Conservation (phyloP, 92 coral and sea anemone genomes). For the Galaxea fascicularis region DNA sequence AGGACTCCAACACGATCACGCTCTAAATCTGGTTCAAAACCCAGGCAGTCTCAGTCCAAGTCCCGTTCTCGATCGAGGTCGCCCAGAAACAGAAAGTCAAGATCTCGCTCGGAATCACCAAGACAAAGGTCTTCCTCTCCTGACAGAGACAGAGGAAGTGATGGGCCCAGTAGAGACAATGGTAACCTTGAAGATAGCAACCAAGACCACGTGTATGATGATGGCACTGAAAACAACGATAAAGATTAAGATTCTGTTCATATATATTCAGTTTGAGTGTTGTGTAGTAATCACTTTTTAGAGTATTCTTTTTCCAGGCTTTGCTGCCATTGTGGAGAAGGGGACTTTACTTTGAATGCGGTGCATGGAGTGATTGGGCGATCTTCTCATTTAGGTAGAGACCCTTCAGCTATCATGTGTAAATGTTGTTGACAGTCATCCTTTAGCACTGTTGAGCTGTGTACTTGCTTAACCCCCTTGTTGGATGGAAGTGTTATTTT, state of each 20-base stretch:
- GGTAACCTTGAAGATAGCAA: conserved; percentile 3
- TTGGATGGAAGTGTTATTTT: neutral
- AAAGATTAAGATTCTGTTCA: conserved; percentile 34
- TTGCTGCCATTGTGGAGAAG: conserved; percentile 54
- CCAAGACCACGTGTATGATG: conserved; percentile 24
- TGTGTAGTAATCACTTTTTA: conserved; percentile 51
- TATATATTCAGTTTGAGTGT: conserved; percentile 38
- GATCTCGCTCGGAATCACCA: conserved; percentile 80
- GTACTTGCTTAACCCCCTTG: neutral
- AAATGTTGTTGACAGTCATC: neutral
- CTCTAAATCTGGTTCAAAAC: conserved; percentile 70
- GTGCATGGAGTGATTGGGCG: conserved; percentile 46
- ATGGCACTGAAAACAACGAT: conserved; percentile 15
- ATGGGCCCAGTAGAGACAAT: conserved; percentile 14
- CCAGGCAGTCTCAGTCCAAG: conserved; percentile 73
- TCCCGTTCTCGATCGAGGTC: conserved; percentile 74
- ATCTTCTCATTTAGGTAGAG: conserved; percentile 54
- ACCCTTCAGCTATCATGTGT: conserved; percentile 6
- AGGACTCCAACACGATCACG: conserved; percentile 76
- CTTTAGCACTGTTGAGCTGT: neutral
- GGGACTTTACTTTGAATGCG: conserved; percentile 26
- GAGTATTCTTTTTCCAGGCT: conserved; percentile 61
- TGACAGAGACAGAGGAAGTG: conserved; percentile 29
- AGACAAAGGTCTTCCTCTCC: conserved; percentile 55
- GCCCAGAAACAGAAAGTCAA: conserved; percentile 60